Evolutionary conservation across 2,888 invertebrate genomes (phyloP), one percentile per base, ranked within the genome.

Genomic region (Leptinotarsa juncta): DNA sequence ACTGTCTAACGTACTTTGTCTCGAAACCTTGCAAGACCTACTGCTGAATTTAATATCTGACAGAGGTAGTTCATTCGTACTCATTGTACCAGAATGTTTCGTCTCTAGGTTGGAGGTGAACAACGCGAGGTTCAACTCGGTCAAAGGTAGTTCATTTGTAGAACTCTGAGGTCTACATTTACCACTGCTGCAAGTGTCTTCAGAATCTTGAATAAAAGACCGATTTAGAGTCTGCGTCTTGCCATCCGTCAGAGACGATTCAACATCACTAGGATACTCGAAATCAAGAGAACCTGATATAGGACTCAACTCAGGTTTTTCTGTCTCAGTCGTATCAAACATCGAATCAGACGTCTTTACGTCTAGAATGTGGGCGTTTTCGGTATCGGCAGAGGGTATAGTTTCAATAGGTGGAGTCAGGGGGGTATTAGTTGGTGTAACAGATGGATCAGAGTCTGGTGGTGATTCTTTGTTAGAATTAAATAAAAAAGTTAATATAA

Each of bases 131-230:
- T 88, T 88, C 49, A 87, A 79, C 80, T 87, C 91, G 75, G 92
- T 92, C 82, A 93, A 87, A 73, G 93, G 93, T 82, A 93, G 87
- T 87, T 93, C 93, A 88, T 93, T 93, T 78, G 92, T 92, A n/a
- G 92, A 50, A 71, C 72, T 78, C 10, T 73, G 49, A 5, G 73
- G 71, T 32, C 53, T 67, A 74, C 70, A 65, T 81, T 82, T 62
- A 75, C 77, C 51, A 79, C 75, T 4, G 15, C 16, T 51, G 15
- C 51, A n/a, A 51, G n/a, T 7, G 77, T 81, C 75, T 70, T 78
- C 26, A 60, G 20, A 7, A 32, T 65, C 55, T n/a, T 77, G 76
- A 23, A 26, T 62, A 3, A 72, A 74, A 14, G 70, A 68, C 18
- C 70, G 72, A 20, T 42, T 72, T 18, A 72, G 26, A n/a, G 53